These are phyloP conservation scores for Latrodectus hesperus DNA, from an alignment of 2,888 invertebrate species.

Conservation along the genomic window DNA sequence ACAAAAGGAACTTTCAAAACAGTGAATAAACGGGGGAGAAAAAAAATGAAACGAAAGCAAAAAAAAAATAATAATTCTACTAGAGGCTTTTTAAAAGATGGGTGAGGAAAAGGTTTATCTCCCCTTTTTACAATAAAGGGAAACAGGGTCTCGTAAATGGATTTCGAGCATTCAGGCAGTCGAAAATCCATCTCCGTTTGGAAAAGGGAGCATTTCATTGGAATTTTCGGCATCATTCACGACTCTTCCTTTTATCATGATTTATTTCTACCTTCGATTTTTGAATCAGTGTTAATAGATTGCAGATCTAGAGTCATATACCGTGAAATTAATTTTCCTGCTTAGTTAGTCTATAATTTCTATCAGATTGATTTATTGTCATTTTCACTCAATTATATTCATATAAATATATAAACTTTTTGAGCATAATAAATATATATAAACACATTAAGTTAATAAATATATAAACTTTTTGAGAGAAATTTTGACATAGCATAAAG, in stretches of 20 bases:
- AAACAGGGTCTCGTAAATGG: slow-evolving; percentile 35
- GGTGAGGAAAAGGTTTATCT: slow-evolving; percentile 21
- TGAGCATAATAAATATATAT: too few relatives aligned
- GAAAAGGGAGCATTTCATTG: slow-evolving; percentile 38
- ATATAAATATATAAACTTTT: too few relatives aligned
- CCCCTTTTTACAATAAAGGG: slow-evolving; percentile 21
- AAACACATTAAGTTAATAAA: too few relatives aligned
- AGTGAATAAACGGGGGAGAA: neutral
- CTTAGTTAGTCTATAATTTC: too few relatives aligned
- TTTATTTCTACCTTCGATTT: neutral
- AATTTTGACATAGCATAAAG: too few relatives aligned
- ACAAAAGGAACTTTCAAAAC: neutral
- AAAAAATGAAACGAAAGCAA: neutral
- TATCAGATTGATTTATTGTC: too few relatives aligned
- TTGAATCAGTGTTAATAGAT: neutral
- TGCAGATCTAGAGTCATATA: neutral
- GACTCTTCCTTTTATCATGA: slow-evolving; percentile 23
- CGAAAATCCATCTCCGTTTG: slow-evolving; percentile 52
- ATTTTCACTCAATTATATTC: too few relatives aligned
- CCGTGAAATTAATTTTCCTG: too few relatives aligned
- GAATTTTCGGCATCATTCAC: slow-evolving; percentile 42
- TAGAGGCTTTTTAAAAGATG: slow-evolving; percentile 4
- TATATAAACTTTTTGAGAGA: too few relatives aligned
- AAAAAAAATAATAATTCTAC: neutral
- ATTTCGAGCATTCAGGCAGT: slow-evolving; percentile 37